Base-by-base conservation (phyloP, 2,113 vertebrate species). In the Sphyrna mokarran region DNA sequence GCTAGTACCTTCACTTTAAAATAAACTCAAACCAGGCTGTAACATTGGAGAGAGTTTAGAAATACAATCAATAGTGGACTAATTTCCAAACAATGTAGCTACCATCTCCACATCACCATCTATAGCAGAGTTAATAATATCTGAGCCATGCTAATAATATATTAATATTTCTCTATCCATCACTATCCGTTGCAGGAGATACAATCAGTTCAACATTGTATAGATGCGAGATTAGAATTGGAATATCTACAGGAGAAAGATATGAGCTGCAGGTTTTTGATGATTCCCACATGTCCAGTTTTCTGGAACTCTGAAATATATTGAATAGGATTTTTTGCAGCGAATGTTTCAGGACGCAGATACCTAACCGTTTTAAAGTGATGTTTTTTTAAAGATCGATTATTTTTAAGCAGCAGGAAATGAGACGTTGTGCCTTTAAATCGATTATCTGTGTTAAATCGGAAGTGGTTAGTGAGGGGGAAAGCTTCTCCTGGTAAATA, bases 401-500 rank as follows among this genome's bases (percentile, higher is more conserved):
- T 61, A 26, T n/a, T 95, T 29, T 33, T 72, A 43, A 72, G 68
- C 94, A 33, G 4, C 33, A 69, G 40, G 37, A 43, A 33, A 6
- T 29, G 68, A 48, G 69, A 29, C 40, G 33, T 58, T 91, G 58
- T 14, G 16, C 89, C 89, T 95, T 95, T 95, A 95, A 95, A 72
- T 72, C 43, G 68, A 95, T 95, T 72, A 95, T 95, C 94, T 72
- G 43, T 72, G 94, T 72, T 43, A 48, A 70, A 95, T 95, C 94
- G 94, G 94, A 95, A 95, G 94, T 95, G 93, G 93, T 95, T 69
- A 72, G 93, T 95, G 93, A 95, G 93, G 66, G 48, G 91, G 33
- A 43, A 93, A 93, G 86, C 95, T 86, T 26, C 43, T 95, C 66
- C 80, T 66, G 87, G 43, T 33, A 76, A 89, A 96, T 26, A 86